Base-by-base conservation (phyloP, 2,797 vertebrate species). In the Urosaurus nigricauda region DNA sequence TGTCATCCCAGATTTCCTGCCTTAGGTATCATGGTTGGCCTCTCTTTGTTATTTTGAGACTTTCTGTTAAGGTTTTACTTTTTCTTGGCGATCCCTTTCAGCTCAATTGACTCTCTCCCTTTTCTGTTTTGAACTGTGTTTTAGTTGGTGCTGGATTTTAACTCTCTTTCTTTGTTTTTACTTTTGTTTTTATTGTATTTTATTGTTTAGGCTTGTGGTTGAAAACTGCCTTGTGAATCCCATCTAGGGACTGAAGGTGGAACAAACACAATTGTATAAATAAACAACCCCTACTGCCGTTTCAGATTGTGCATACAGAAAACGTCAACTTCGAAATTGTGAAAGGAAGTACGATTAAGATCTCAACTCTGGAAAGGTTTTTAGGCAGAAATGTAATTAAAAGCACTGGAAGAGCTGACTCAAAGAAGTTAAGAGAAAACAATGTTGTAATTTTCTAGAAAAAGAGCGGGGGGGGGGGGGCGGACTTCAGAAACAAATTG, bases 351-450 rank as follows among this genome's bases (percentile, higher is more conserved):
- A 90, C 51, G 32, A 29, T 68, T 81, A 75, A 80, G 24, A 84
- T 11, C 74, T 86, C 86, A 78, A 84, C 16, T 80, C 77, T 65
- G 88, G 56, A 16, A 78, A 2, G 68, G 14, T 0, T 3, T n/a
- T 74, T 83, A 83, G 32, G 35, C 12, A 88, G 71, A 35, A 88
- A 75, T 90, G 21, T 8, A 85, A 75, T 77, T 79, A 82, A 87
- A 84, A 0, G 0, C 88, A 88, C 51, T 35, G 84, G 83, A 63
- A 4, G 3, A 58, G 2, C 6, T 68, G 78, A 16, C 87, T 84
- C 78, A 82, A 71, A n/a, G 0, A 83, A 74, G 2, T 63, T 51
- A 0, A 83, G 53, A 71, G 51, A 29, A 0, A 5, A 65, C 29
- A 84, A 47, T 37, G 3, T 70, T 80, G 74, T 29, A 40, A 21